Evolutionary conservation across 2,113 vertebrate species (phyloP).

Genomic region (Syrmaticus mikado): DNA sequence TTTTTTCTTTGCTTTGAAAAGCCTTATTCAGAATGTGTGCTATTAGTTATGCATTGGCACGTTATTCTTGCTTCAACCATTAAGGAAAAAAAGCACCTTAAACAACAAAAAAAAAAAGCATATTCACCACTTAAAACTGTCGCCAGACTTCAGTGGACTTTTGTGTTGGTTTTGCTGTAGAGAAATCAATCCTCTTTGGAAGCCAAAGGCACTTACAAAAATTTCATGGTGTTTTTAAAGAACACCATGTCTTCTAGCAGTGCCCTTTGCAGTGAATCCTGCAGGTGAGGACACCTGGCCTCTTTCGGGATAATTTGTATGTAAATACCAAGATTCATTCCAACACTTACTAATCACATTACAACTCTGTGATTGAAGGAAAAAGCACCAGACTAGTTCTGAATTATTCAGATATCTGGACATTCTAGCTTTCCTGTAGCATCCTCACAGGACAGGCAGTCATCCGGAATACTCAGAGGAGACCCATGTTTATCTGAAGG

Average conservation of each 20-base stretch:
- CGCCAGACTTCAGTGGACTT: neutral
- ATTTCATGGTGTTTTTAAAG: neutral
- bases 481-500: neutral
- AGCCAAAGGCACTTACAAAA: neutral
- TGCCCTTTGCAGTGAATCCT: neutral
- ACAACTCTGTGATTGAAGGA: neutral
- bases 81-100: neutral
- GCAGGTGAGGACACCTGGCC: neutral
- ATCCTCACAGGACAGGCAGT: neutral
- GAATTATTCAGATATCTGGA: neutral
- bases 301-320: neutral
- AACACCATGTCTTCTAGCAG: neutral
- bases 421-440: neutral
- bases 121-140: neutral
- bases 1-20: neutral
- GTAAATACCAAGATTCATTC: rapidly evolving
- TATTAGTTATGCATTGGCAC: neutral
- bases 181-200: neutral
- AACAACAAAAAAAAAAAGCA: neutral
- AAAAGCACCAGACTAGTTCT: neutral
- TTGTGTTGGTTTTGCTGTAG: neutral
- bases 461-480: neutral
- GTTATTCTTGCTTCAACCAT: neutral
- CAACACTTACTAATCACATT: neutral
- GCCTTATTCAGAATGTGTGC: neutral